Percentiles rank a stretch among this genome's conserved stretches.
phyloP scores from a whole-genome alignment of 2,888 invertebrate genomes.

The Caenorhabditis doughertyi region DNA sequence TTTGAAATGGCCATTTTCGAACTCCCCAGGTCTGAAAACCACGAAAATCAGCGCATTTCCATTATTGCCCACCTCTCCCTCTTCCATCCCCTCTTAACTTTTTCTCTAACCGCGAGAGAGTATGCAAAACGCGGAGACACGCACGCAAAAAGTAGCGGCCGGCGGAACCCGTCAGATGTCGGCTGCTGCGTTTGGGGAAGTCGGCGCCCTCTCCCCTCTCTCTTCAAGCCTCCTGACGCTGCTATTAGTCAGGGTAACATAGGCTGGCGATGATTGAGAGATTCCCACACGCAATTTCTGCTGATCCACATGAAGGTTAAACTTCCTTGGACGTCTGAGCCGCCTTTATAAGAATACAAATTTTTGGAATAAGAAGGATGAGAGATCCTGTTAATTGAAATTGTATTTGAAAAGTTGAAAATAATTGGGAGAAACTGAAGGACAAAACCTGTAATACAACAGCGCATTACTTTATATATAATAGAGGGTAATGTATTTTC shows the following conservation, averaged over 20 bases:
- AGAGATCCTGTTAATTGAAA: neutral
- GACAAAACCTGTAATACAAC: too few species aligned
- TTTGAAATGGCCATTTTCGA: too few species aligned
- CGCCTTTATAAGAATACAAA: conserved; percentile 37
- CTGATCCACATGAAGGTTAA: conserved; percentile 62
- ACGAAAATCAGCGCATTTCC: too few species aligned
- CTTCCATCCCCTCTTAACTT: neutral
- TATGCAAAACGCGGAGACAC: conserved; percentile 45
- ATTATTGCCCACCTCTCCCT: neutral
- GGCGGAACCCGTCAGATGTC: conserved; percentile 50
- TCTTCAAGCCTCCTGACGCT: conserved; percentile 54
- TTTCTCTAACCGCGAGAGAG: conserved; percentile 48
- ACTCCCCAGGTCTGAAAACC: too few species aligned
- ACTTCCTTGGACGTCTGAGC: conserved; percentile 70
- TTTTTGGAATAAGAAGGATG: conserved; percentile 7
- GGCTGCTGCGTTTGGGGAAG: conserved; percentile 16
- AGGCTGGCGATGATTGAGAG: conserved; percentile 67
- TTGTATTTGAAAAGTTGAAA: too few species aligned
- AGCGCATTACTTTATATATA: too few species aligned
- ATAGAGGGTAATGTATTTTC: too few species aligned
- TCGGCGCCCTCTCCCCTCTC: neutral
- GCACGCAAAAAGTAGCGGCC: conserved; percentile 31
- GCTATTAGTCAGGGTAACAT: conserved; percentile 42
- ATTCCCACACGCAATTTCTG: conserved; percentile 67
- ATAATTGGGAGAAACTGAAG: too few species aligned